Base-by-base conservation (phyloP, 1,140 invertebrate genomes). In the Thaumatotibia leucotreta region DNA sequence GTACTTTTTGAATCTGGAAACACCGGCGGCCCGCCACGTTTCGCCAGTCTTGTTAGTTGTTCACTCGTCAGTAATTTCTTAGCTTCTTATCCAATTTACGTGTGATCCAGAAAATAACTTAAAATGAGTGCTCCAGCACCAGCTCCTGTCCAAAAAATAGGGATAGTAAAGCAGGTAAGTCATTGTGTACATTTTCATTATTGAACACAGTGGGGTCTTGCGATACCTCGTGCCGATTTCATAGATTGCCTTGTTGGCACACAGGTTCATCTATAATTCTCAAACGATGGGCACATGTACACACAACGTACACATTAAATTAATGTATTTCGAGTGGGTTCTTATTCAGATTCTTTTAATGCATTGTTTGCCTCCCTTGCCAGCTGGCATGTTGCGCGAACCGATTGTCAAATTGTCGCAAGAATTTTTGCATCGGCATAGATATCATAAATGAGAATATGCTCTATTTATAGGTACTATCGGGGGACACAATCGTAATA, bases 401-500 rank as follows among this genome's bases (percentile, higher is more conserved):
- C 52, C n/a, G 52, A 58, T 58, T 58, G 52, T 58, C 52, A 58
- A 58, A 58, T 6, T 58, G 52, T 58, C 24, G n/a, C 4, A 27
- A 52, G 50, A 58, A 20, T 45, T 45, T 58, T 45, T 45, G 10
- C 27, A 4, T 58, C 24, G 14, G 50, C 23, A 27, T 58, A 17
- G 23, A 31, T 58, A 31, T 58, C 23, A 8, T 63, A 31, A 32
- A 67, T 74, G 49, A 66, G 61, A 64, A 63, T 62, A 32, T 68
- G 45, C 33, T 67, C 24, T 73, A 39, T 63, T 68, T 29, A 32
- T 77, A 98, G 97, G 94, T 98, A 62, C 91, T 97, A 17, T 98
- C 97, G 64, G 97, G 97, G 50, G 97, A 98, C 92, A 95, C 96
- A 62, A 93, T 99, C 35, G 94, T 98, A 39, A 96, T 99, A 70